A percentile compares a stretch with the other conserved stretches of the same genome.
These are phyloP conservation scores for Progne subis DNA, from an alignment of 2,113 vertebrate genomes.

Conservation along the genomic window DNA sequence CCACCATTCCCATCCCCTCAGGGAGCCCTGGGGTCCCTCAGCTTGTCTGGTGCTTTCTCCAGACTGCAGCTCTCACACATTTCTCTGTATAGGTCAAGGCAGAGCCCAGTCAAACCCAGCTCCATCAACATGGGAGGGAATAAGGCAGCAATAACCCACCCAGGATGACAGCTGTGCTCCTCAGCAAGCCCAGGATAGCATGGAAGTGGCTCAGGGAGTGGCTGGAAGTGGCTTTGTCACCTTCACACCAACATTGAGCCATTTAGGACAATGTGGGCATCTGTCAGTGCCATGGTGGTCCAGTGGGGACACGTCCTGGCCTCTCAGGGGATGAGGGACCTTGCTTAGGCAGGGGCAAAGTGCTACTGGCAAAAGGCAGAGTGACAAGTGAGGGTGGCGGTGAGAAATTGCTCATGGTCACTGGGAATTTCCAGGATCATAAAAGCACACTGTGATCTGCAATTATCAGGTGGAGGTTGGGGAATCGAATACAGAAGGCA, in stretches of 20 bases:
- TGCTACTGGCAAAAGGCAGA: not conserved
- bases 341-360: not conserved
- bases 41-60: not conserved
- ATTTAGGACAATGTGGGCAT: not conserved
- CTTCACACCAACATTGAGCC: not conserved
- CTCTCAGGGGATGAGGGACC: not conserved
- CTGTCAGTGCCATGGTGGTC: fast-evolving
- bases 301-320: not conserved
- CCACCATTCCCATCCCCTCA: not conserved
- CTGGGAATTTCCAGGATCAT: not conserved
- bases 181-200: not conserved
- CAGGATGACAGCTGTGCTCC: not conserved
- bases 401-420: not conserved
- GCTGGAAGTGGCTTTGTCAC: not conserved
- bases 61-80: fast-evolving
- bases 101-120: not conserved
- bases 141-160: not conserved
- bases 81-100: not conserved
- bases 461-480: not conserved
- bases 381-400: not conserved
- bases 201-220: not conserved
- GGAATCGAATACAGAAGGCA: not conserved
- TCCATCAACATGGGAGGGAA: not conserved
- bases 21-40: not conserved
- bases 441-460: not conserved